A percentile compares a stretch with the other conserved stretches of the same genome.
Conservation (phyloP, 37 sponge, comb jelly and placozoan genomes). For the Halichondria panicea region DNA sequence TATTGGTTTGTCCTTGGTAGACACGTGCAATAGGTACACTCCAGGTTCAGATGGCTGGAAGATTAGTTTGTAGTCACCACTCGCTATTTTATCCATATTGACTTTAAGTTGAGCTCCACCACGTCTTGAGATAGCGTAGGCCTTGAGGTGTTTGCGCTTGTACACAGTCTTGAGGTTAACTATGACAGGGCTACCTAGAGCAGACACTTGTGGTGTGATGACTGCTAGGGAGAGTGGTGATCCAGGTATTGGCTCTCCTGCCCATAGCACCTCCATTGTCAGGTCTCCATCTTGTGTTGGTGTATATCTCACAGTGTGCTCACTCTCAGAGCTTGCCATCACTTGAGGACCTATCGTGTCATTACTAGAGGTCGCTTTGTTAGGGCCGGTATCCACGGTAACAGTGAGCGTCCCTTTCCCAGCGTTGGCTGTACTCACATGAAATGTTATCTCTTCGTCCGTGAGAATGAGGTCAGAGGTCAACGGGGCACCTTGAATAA, state of each 20-base stretch:
- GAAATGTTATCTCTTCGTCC: constrained; percentile 24
- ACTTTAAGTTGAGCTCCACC: constrained; percentile 31
- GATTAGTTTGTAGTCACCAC: constrained; percentile 31
- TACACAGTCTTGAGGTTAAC: constrained; percentile 35
- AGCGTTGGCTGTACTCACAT: constrained; percentile 58
- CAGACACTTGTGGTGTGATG: not conserved
- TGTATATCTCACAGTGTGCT: constrained; percentile 52
- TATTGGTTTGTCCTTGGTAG: constrained; percentile 7
- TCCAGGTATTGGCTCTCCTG: constrained; percentile 39
- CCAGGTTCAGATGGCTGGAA: constrained; percentile 53
- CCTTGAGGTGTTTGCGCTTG: constrained; percentile 55
- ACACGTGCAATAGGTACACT: constrained; percentile 47
- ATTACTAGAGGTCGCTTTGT: not conserved
- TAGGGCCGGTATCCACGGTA: constrained; percentile 16
- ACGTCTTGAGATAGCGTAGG: constrained; percentile 23
- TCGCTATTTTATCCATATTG: constrained; percentile 54
- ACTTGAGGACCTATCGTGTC: constrained; percentile 7
- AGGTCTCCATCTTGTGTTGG: constrained; percentile 53
- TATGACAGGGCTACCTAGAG: constrained; percentile 28
- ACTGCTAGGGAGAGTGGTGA: constrained; percentile 57
- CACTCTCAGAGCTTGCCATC: too few species aligned
- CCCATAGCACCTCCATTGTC: constrained; percentile 43
- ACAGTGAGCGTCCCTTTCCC: constrained; percentile 65
- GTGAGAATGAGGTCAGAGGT: not conserved
- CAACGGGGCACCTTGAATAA: not conserved